A percentile compares a stretch with the other conserved stretches of the same genome.
Evolutionary conservation across 2,888 invertebrate genomes (phyloP).

Genomic region (Dysmachus trigonus): DNA sequence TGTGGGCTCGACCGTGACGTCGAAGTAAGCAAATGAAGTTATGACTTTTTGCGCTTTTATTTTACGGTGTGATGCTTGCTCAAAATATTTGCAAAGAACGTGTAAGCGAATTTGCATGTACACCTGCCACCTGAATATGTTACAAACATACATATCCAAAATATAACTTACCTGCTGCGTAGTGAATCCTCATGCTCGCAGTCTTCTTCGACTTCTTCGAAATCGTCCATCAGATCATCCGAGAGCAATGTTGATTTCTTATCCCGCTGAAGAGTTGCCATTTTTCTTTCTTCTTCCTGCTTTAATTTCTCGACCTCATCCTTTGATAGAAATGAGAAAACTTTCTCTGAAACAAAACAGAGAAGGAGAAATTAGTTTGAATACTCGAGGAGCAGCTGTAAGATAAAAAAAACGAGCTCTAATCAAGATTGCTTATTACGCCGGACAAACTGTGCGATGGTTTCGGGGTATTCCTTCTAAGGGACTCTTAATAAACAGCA

Average conservation of each 20-base stretch:
- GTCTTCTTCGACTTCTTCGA: constrained; percentile 52
- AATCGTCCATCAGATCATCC: constrained; percentile 59
- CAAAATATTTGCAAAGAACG: constrained; percentile 24
- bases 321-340: constrained; percentile 91
- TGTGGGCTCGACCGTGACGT: background rate
- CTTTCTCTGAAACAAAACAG: constrained; percentile 73
- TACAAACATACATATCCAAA: background rate
- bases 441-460: background rate
- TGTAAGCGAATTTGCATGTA: constrained; percentile 9
- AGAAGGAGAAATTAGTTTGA: constrained; percentile 42
- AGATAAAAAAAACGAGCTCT: background rate
- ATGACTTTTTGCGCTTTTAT: constrained; percentile 12
- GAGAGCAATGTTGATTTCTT: constrained; percentile 63
- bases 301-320: constrained; percentile 94
- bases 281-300: constrained; percentile 91
- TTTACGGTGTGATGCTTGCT: constrained; percentile 15
- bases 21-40: constrained; percentile 32
- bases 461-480: background rate
- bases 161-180: constrained; percentile 49
- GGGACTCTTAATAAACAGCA: constrained; percentile 8
- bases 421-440: constrained; percentile 11
- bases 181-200: constrained; percentile 49
- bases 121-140: background rate
- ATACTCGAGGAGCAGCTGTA: background rate
- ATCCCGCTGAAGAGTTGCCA: constrained; percentile 69